Conservation (phyloP, 2,888 invertebrate species). For the Platycheirus rosarum region DNA sequence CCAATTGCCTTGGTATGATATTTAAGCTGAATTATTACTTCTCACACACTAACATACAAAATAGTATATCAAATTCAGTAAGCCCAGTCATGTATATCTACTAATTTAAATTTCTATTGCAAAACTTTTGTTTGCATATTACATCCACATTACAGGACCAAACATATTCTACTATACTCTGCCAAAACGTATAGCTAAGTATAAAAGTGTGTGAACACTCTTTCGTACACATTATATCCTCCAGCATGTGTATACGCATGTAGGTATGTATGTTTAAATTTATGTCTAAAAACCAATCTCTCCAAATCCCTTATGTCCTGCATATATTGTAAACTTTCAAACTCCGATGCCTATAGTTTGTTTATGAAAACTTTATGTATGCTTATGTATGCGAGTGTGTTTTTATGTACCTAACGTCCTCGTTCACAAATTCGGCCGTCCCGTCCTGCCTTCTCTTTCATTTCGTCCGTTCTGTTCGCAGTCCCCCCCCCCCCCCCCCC, state of each 20-base stretch:
- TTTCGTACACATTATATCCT: conserved; percentile 18
- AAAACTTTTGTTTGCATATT: conserved; percentile 73
- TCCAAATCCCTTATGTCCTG: conserved; percentile 74
- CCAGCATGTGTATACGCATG: background rate
- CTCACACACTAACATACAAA: too few relatives aligned
- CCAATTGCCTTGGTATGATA: too few relatives aligned
- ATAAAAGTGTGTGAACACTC: conserved; percentile 57
- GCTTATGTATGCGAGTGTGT: conserved; percentile 35
- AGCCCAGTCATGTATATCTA: conserved; percentile 54
- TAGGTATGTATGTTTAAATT: conserved; percentile 43
- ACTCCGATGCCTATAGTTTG: conserved; percentile 74
- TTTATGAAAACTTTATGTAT: conserved; percentile 71
- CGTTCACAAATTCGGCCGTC: conserved; percentile 41
- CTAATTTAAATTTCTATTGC: conserved; percentile 74
- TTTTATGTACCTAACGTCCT: conserved; percentile 63
- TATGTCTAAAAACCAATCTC: conserved; percentile 72
- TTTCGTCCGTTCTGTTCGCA: conserved; percentile 14
- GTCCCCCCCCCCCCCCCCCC: too few relatives aligned
- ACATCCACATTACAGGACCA: conserved; percentile 69
- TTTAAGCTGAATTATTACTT: conserved; percentile 2
- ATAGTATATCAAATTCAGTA: conserved; percentile 44
- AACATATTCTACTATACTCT: conserved; percentile 53
- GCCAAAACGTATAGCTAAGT: background rate
- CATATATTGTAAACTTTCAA: conserved; percentile 74
- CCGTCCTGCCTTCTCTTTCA: conserved; percentile 17